phyloP scores from a whole-genome alignment of 2,888 invertebrate genomes.

The Epistrophella euchroma region DNA sequence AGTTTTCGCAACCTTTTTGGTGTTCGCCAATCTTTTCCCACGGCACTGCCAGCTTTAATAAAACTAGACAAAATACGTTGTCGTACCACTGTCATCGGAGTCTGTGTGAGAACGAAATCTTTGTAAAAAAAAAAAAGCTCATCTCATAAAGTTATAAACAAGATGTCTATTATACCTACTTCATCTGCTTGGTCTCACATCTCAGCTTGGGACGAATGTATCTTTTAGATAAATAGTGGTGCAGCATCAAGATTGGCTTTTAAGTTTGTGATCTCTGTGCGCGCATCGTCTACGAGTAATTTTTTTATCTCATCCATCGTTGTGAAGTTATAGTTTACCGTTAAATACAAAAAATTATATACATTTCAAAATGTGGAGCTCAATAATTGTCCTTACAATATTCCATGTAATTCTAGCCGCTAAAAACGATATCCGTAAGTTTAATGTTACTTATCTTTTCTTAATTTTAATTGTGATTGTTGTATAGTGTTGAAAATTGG shows the following conservation, averaged over 20 bases:
- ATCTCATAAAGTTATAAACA: conserved; percentile 35
- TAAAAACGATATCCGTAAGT: conserved; percentile 79
- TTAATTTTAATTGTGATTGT: neutral
- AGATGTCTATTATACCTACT: conserved; percentile 27
- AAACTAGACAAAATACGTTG: neutral
- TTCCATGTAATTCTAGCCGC: conserved; percentile 77
- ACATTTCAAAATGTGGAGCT: conserved; percentile 78
- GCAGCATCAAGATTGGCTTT: conserved; percentile 76
- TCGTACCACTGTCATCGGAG: neutral
- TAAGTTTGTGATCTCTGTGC: conserved; percentile 77
- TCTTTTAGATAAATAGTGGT: conserved; percentile 75
- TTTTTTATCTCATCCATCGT: conserved; percentile 60
- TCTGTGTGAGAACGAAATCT: conserved; percentile 12
- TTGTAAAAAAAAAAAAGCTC: conserved; percentile 45
- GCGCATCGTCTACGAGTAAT: conserved; percentile 71
- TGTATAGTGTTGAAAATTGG: conserved; percentile 16
- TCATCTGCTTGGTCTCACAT: conserved; percentile 22
- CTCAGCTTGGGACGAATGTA: conserved; percentile 44
- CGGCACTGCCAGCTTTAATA: conserved; percentile 20
- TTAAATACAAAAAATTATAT: conserved; percentile 44
- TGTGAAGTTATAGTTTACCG: conserved; percentile 44
- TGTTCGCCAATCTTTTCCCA: neutral
- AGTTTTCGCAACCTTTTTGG: conserved; percentile 41
- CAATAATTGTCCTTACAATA: conserved; percentile 76
- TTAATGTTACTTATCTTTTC: conserved; percentile 26